These are phyloP conservation scores for Halcyon malimbica DNA, from an alignment of 2,113 vertebrate species.

Conservation along the genomic window DNA sequence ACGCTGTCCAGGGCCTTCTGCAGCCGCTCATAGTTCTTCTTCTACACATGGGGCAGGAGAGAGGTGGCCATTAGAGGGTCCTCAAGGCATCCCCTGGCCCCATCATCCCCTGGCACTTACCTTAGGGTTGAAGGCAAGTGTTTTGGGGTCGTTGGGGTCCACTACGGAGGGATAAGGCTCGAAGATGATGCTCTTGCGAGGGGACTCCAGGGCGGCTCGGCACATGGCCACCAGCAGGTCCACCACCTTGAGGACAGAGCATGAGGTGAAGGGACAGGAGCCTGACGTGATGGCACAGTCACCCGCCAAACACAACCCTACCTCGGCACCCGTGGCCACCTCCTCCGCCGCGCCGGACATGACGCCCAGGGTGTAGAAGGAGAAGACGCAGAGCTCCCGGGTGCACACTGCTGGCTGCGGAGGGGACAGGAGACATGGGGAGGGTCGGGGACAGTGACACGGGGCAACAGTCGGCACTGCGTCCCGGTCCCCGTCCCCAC, in stretches of 20 bases:
- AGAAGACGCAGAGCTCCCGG: slow-evolving; percentile 96
- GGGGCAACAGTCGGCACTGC: accelerated
- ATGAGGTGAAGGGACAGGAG: neutral
- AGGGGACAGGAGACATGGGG: neutral
- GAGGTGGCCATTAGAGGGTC: neutral
- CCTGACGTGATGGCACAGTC: accelerated
- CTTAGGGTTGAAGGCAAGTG: slow-evolving; percentile 98
- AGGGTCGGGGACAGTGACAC: accelerated
- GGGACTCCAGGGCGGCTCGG: slow-evolving; percentile 94
- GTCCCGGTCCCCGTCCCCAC: accelerated
- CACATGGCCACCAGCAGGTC: slow-evolving; percentile 98
- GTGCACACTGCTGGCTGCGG: slow-evolving; percentile 95
- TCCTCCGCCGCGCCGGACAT: slow-evolving; percentile 98
- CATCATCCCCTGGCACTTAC: neutral
- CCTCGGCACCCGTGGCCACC: slow-evolving; percentile 97
- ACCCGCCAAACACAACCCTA: accelerated
- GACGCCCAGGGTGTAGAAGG: slow-evolving; percentile 97
- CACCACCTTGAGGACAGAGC: slow-evolving; percentile 82
- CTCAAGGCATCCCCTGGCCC: neutral
- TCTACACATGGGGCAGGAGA: slow-evolving; percentile 75
- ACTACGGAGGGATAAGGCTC: slow-evolving; percentile 98
- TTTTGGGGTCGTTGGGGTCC: slow-evolving; percentile 97
- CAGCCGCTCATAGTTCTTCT: slow-evolving; percentile 98
- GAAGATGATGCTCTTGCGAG: slow-evolving; percentile 98
- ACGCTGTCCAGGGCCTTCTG: slow-evolving; percentile 99